Evolutionary conservation across 64 coral and sea anemone species (phyloP).

Genomic region (Astreopora myriophthalma): DNA sequence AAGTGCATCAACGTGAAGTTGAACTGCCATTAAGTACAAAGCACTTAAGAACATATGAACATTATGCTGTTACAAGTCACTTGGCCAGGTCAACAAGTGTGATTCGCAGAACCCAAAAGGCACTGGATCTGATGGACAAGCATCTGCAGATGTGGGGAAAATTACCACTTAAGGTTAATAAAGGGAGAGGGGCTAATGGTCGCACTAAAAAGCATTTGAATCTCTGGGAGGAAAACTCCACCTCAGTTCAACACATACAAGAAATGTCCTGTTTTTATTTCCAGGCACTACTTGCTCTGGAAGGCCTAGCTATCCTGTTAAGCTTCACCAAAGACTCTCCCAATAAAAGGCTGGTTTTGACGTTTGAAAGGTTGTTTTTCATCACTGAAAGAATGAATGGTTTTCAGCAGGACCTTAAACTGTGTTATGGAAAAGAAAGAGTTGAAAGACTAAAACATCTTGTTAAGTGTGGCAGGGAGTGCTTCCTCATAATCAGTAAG

Average conservation of each 20-base stretch:
- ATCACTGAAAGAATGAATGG: slow-evolving; percentile 52
- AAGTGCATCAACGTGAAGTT: slow-evolving; percentile 24
- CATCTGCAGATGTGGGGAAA: not conserved
- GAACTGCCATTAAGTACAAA: slow-evolving; percentile 29
- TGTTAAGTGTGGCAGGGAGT: slow-evolving; percentile 55
- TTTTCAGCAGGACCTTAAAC: slow-evolving; percentile 25
- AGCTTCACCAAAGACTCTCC: slow-evolving; percentile 46
- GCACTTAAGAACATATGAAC: slow-evolving; percentile 54
- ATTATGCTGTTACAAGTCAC: slow-evolving; percentile 51
- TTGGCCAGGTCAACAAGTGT: slow-evolving; percentile 22
- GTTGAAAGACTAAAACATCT: slow-evolving; percentile 62
- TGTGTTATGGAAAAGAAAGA: slow-evolving; percentile 1
- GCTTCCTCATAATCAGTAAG: not conserved
- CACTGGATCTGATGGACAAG: slow-evolving; percentile 7
- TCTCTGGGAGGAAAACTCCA: not conserved
- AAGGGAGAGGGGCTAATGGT: not conserved
- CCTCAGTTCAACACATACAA: not conserved
- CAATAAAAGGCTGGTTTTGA: not conserved
- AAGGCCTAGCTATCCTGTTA: slow-evolving; percentile 74
- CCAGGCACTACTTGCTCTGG: slow-evolving; percentile 81
- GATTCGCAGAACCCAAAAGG: not conserved
- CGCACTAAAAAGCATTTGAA: slow-evolving; percentile 17
- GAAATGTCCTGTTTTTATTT: slow-evolving; percentile 56
- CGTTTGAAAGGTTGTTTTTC: slow-evolving; percentile 64
- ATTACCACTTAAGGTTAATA: slow-evolving; percentile 13